A percentile compares a stretch with the other conserved stretches of the same genome.
phyloP scores from a whole-genome alignment of 2,888 invertebrate genomes.

The Lysandra coridon region DNA sequence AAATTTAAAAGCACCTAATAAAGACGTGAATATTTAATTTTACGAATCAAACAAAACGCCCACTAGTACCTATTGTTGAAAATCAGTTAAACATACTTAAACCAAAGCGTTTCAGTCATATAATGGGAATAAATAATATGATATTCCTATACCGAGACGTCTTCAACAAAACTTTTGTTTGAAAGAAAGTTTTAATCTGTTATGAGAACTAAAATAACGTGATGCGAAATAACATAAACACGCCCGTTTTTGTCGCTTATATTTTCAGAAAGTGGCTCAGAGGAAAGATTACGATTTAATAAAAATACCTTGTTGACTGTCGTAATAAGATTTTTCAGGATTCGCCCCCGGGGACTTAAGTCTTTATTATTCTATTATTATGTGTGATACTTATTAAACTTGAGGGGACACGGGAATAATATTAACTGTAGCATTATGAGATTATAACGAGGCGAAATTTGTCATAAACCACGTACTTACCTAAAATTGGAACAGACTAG shows the following conservation, averaged over 20 bases:
- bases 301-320: slow-evolving; percentile 4
- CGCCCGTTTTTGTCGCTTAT: not conserved
- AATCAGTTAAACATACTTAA: not conserved
- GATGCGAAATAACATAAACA: not conserved
- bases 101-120: too few species aligned
- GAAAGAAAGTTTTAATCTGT: not conserved
- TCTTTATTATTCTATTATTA: slow-evolving; percentile 26
- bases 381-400: slow-evolving; percentile 26
- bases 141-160: not conserved
- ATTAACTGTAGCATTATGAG: slow-evolving; percentile 12
- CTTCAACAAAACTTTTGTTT: not conserved
- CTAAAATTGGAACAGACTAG: not conserved
- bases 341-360: slow-evolving; percentile 3
- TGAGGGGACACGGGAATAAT: not conserved
- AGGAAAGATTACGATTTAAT: not conserved
- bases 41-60: not conserved
- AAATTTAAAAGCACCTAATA: too few species aligned
- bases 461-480: not conserved
- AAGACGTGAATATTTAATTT: too few species aligned
- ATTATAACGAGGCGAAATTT: not conserved
- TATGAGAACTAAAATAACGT: not conserved
- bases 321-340: slow-evolving; percentile 23
- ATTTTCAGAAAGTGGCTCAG: not conserved
- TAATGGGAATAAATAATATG: too few species aligned
- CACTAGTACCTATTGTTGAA: not conserved